Evolutionary conservation across 2,888 invertebrate species (phyloP), one percentile per base, ranked within the genome.

Genomic region (Agrypnus murinus): DNA sequence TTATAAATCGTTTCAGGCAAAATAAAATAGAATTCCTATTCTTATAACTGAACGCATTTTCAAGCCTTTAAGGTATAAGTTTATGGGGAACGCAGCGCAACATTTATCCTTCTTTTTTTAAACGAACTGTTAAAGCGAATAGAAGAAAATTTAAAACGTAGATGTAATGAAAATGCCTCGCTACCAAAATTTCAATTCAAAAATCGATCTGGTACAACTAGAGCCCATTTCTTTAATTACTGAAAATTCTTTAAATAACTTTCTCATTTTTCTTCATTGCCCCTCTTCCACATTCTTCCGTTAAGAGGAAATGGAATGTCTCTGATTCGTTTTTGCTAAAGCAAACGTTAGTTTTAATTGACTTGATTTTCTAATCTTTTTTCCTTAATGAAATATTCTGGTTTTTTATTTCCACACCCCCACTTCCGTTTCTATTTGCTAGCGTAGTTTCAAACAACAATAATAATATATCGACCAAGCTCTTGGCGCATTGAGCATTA

Each of bases 401-500:
- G 5, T 31, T 15, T 31, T n/a, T 53, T n/a, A n/a, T n/a, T n/a
- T n/a, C n/a, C n/a, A n/a, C n/a, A n/a, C n/a, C n/a, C 32, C 7
- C 7, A n/a, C 6, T 14, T 25, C 25, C 25, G 5, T 25, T 25
- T 15, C 34, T 15, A 10, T 46, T 45, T 45, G n/a, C 32, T 31
- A 31, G 4, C n/a, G 46, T 19, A 50, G 50, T 50, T 50, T 10
- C 36, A 12, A 25, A 38, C 15, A n/a, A 48, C 34, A 55, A 43
- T 25, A 25, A 25, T 25, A 25, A 55, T 57, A 64, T 43, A 79
- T 80, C 79, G 79, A 79, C 79, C 80, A 77, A 78, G 78, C 78
- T 81, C 79, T 34, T 75, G 76, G 77, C 77, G 77, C 75, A 77
- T 69, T 63, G 71, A 71, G 75, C 81, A 81, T 82, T 82, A 82